Evolutionary conservation across 1,140 invertebrate genomes (phyloP).

Genomic region (Drosophila teissieri): DNA sequence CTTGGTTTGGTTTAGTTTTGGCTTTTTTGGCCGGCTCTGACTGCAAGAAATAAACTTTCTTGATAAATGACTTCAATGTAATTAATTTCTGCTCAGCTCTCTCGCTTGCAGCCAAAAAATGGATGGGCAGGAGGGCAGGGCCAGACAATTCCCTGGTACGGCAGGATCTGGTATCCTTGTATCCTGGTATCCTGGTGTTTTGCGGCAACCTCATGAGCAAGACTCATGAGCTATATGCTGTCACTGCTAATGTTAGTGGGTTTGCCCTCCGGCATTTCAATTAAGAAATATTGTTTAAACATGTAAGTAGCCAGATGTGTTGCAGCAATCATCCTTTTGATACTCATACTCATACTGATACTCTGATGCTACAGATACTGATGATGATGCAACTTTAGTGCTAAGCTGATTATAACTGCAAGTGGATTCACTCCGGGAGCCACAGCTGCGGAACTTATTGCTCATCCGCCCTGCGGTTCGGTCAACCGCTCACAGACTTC

Average conservation of each 20-base stretch:
- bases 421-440: slow-evolving; percentile 6
- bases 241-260: slow-evolving; percentile 71
- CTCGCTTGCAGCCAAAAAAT: slow-evolving; percentile 55
- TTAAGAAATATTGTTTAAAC: slow-evolving; percentile 81
- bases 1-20: slow-evolving; percentile 33
- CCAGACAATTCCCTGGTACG: slow-evolving; percentile 50
- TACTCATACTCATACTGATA: neutral
- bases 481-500: slow-evolving; percentile 36
- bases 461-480: slow-evolving; percentile 32
- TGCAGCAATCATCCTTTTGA: slow-evolving; percentile 17
- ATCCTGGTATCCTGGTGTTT: slow-evolving; percentile 17
- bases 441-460: slow-evolving; percentile 12
- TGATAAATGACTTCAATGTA: slow-evolving; percentile 84
- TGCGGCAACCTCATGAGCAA: slow-evolving; percentile 40
- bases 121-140: neutral
- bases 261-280: slow-evolving; percentile 73
- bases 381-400: slow-evolving; percentile 22
- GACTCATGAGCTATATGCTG: slow-evolving; percentile 73
- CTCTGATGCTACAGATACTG: neutral
- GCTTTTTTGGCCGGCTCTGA: slow-evolving; percentile 44
- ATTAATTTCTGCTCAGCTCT: slow-evolving; percentile 78
- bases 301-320: slow-evolving; percentile 64
- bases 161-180: slow-evolving; percentile 1
- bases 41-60: slow-evolving; percentile 82
- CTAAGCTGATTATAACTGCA: slow-evolving; percentile 54